These are phyloP conservation scores for Diplodus puntazzo DNA, from an alignment of 2,797 vertebrate genomes.

Conservation along the genomic window DNA sequence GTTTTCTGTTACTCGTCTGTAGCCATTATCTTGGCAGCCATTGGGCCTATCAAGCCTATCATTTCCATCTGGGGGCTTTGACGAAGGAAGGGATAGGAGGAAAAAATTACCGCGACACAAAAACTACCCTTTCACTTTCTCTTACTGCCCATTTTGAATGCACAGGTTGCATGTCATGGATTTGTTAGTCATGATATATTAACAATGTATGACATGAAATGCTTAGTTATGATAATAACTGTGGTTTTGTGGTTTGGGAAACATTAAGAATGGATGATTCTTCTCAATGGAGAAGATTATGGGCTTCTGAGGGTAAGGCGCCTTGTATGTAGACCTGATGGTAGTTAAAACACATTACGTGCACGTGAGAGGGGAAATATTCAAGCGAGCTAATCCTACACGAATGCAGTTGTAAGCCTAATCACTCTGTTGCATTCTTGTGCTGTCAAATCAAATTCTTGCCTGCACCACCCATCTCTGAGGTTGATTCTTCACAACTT, in stretches of 20 bases:
- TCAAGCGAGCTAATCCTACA: constrained; percentile 57
- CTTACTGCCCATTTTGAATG: neutral
- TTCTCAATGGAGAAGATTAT: constrained; percentile 59
- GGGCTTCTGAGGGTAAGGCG: constrained; percentile 21
- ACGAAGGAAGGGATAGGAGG: constrained; percentile 46
- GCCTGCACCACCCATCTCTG: neutral
- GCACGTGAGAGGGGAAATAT: constrained; percentile 49
- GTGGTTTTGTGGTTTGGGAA: constrained; percentile 7
- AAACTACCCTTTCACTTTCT: constrained; percentile 12
- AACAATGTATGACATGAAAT: too few relatives aligned
- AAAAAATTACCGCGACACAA: constrained; percentile 11
- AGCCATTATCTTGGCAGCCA: constrained; percentile 69
- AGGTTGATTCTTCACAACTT: neutral
- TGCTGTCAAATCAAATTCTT: constrained; percentile 35
- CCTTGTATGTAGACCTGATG: constrained; percentile 48
- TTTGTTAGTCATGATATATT: neutral
- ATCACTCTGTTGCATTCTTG: constrained; percentile 60
- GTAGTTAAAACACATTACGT: constrained; percentile 42
- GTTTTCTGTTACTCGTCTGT: constrained; percentile 86
- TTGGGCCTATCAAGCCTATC: constrained; percentile 62
- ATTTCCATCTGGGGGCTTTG: constrained; percentile 67
- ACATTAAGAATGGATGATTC: constrained; percentile 30
- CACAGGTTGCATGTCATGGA: constrained; percentile 2
- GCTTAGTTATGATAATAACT: too few relatives aligned
- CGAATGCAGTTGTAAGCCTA: constrained; percentile 40